Conservation (phyloP, 2,888 invertebrate genomes). For the Melanotus villosus region DNA sequence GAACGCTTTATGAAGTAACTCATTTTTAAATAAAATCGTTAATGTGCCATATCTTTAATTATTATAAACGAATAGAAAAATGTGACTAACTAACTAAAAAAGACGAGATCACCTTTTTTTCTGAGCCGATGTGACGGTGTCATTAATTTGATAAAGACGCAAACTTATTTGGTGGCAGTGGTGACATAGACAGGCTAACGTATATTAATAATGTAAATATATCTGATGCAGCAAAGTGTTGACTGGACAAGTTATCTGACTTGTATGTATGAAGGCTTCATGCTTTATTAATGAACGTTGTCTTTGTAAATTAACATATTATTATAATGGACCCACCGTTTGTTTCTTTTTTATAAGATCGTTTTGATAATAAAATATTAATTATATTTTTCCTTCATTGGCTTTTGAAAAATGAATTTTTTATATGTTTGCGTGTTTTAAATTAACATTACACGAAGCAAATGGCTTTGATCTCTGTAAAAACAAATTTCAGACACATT, state of each 20-base stretch:
- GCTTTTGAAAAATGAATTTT: too few relatives aligned
- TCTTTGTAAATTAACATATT: constrained; percentile 43
- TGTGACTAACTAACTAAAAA: not conserved
- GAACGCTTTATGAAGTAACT: too few relatives aligned
- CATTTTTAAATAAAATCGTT: too few relatives aligned
- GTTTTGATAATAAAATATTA: too few relatives aligned
- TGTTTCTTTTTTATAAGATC: not conserved
- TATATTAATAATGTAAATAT: constrained; percentile 49
- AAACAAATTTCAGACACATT: too few relatives aligned
- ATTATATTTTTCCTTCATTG: not conserved
- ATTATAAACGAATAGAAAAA: too few relatives aligned
- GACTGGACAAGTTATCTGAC: constrained; percentile 48
- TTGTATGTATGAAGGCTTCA: constrained; percentile 34
- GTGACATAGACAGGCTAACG: constrained; percentile 47
- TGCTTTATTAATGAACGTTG: constrained; percentile 38
- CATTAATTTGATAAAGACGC: constrained; percentile 38
- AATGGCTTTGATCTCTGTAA: too few relatives aligned
- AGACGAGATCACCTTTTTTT: constrained; percentile 5
- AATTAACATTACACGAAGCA: too few relatives aligned
- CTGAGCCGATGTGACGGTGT: constrained; percentile 12
- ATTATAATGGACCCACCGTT: constrained; percentile 30
- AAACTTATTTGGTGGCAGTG: constrained; percentile 46
- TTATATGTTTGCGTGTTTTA: too few relatives aligned
- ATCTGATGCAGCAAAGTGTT: constrained; percentile 47
- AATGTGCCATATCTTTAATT: too few relatives aligned